phyloP scores from a whole-genome alignment of 2,888 invertebrate genomes.

The Drosophila nr. perissopoda region DNA sequence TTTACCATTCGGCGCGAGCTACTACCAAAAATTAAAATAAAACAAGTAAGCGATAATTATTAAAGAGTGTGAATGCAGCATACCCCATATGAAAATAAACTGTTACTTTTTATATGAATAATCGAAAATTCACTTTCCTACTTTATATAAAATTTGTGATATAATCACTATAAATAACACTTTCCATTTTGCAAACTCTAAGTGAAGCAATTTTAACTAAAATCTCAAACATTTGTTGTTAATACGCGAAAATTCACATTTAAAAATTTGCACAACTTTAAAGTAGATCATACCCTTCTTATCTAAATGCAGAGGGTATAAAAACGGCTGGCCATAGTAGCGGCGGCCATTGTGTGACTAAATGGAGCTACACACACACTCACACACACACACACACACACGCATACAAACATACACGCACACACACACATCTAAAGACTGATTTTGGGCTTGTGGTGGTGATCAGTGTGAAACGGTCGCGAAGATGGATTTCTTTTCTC shows the following conservation, averaged over 20 bases:
- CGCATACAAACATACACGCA: constrained; percentile 2
- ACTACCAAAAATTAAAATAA: constrained; percentile 27
- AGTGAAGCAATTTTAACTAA: background rate
- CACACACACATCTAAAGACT: background rate
- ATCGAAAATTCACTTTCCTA: background rate
- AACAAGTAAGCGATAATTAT: constrained; percentile 11
- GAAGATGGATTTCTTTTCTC: constrained; percentile 81
- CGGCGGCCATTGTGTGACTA: constrained; percentile 65
- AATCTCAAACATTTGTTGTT: background rate
- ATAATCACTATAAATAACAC: background rate
- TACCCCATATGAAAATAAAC: constrained; percentile 23
- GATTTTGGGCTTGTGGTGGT: constrained; percentile 50
- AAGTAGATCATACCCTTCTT: background rate
- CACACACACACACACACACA: background rate
- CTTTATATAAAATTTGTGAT: background rate
- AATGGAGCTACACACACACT: constrained; percentile 54
- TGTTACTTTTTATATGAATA: background rate
- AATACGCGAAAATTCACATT: background rate
- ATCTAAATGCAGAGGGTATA: constrained; percentile 14
- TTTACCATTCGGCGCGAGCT: constrained; percentile 54
- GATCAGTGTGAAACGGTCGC: constrained; percentile 67
- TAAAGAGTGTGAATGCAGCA: background rate
- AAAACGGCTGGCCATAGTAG: constrained; percentile 25
- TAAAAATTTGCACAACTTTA: background rate
- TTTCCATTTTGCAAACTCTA: background rate